Evolutionary conservation across 2,888 invertebrate species (phyloP).

Genomic region (Agapetus fuscipes): DNA sequence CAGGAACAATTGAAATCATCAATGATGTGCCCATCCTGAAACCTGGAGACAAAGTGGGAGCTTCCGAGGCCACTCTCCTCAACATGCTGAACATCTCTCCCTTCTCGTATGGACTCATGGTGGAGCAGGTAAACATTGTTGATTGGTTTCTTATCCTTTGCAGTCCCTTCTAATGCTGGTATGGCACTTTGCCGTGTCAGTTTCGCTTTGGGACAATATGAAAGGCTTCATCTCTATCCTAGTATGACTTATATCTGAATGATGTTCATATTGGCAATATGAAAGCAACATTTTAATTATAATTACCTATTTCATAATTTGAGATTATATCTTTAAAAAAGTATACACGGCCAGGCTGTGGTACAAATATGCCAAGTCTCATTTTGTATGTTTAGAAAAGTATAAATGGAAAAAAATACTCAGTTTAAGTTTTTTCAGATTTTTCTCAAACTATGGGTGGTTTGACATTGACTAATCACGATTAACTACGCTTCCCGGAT

Average conservation of each 20-base stretch:
- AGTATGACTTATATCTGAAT: not conserved
- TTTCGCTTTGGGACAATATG: not conserved
- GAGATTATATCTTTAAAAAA: no score
- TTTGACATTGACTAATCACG: no score
- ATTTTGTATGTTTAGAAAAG: no score
- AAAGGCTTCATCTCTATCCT: not conserved
- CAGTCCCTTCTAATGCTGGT: not conserved
- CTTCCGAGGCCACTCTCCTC: conserved; percentile 95
- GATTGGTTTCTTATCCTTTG: not conserved
- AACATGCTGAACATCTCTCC: conserved; percentile 99
- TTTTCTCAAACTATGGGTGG: no score
- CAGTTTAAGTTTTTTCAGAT: no score
- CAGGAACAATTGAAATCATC: conserved; percentile 97
- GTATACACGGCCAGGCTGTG: no score
- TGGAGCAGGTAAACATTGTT: conserved; percentile 57
- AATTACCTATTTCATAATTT: no score
- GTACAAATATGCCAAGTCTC: no score
- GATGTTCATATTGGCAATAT: not conserved
- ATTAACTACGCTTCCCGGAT: no score
- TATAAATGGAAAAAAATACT: no score
- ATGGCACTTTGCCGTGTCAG: not conserved
- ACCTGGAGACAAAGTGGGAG: conserved; percentile 96
- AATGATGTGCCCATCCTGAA: conserved; percentile 87
- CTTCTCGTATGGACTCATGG: conserved; percentile 94
- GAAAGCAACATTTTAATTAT: not conserved